Conservation (phyloP, 2,797 vertebrate genomes). For the Dermochelys coriacea region DNA sequence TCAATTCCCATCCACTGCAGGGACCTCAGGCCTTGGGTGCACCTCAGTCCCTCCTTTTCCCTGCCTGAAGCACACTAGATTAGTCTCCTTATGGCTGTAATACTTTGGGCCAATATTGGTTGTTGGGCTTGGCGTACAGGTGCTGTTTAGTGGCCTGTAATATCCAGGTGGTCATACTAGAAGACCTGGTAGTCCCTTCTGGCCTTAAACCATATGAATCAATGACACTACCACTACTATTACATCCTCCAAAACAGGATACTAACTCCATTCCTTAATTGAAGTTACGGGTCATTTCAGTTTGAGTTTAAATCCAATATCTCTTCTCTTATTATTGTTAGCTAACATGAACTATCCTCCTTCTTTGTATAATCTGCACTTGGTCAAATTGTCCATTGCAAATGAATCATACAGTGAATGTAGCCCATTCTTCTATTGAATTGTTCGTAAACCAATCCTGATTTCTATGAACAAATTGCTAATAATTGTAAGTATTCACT, state of each 20-base stretch:
- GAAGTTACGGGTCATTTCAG: not conserved
- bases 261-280: not conserved
- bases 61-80: too few species aligned
- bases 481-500: not conserved
- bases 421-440: not conserved
- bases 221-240: not conserved
- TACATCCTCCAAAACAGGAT: not conserved
- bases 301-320: not conserved
- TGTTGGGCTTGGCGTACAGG: too few species aligned
- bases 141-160: too few species aligned
- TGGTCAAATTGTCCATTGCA: not conserved
- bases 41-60: too few species aligned
- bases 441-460: not conserved
- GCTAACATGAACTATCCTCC: not conserved
- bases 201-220: too few species aligned
- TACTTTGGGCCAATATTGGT: too few species aligned
- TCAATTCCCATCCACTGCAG: too few species aligned
- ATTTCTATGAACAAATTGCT: not conserved
- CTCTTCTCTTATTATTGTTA: not conserved
- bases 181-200: too few species aligned
- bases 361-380: not conserved
- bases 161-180: too few species aligned
- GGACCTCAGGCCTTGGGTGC: too few species aligned
- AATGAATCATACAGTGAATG: not conserved
- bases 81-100: too few species aligned